Percentiles rank a stretch among this genome's conserved stretches.
phyloP scores from a whole-genome alignment of 2,797 vertebrate species.

The Ctenochaetus hawaiiensis region DNA sequence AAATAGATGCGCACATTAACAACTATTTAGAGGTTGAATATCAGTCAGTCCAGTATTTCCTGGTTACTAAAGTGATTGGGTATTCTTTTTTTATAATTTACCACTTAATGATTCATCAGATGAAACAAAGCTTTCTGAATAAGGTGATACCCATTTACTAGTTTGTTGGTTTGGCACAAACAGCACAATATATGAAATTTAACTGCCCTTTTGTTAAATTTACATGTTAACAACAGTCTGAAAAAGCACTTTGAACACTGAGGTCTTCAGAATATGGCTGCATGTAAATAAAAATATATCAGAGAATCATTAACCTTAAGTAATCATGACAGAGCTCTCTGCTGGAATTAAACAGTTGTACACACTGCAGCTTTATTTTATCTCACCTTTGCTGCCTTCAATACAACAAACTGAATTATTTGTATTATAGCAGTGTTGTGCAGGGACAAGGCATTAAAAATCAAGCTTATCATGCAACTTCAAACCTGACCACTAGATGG shows the following conservation, averaged over 20 bases:
- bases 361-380: background rate
- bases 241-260: slow-evolving; percentile 15
- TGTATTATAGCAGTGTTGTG: slow-evolving; percentile 5
- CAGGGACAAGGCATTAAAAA: background rate
- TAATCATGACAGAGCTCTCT: slow-evolving; percentile 15
- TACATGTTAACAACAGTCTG: slow-evolving; percentile 3
- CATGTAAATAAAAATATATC: slow-evolving; percentile 25
- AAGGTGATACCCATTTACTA: background rate
- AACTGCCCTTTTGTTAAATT: slow-evolving; percentile 22
- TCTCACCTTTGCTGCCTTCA: slow-evolving; percentile 7
- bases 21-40: slow-evolving; percentile 20
- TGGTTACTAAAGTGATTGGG: slow-evolving; percentile 6
- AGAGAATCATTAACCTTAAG: slow-evolving; percentile 6
- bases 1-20: slow-evolving; percentile 19
- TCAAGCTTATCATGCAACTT: slow-evolving; percentile 36
- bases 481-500: slow-evolving; percentile 55
- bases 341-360: slow-evolving; percentile 11
- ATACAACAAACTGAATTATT: slow-evolving; percentile 6
- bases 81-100: slow-evolving; percentile 4
- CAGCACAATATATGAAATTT: slow-evolving; percentile 28
- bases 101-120: slow-evolving; percentile 6
- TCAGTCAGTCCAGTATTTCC: background rate
- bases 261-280: slow-evolving; percentile 36
- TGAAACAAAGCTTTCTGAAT: background rate
- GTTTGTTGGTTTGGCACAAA: slow-evolving; percentile 63